Evolutionary conservation across 2,888 invertebrate genomes (phyloP).

Genomic region (Drosophila cognata): DNA sequence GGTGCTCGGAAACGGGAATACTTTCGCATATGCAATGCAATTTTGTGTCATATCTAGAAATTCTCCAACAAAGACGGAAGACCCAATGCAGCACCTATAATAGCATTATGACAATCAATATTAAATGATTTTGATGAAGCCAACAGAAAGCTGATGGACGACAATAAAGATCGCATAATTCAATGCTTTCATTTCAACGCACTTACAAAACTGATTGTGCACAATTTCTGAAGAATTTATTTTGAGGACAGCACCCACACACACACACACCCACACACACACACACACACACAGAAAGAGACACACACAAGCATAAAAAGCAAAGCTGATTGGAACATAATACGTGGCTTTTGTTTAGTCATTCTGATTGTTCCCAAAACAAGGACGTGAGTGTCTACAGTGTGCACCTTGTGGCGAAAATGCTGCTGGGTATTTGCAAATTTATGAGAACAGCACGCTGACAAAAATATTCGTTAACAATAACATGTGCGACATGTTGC

Average conservation of each 20-base stretch:
- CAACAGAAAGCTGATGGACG: neutral
- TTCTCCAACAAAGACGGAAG: neutral
- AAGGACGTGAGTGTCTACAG: neutral
- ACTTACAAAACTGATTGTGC: slow-evolving; percentile 25
- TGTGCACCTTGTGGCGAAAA: slow-evolving; percentile 17
- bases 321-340: slow-evolving; percentile 36
- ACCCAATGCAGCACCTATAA: slow-evolving; percentile 17
- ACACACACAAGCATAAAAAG: slow-evolving; percentile 5
- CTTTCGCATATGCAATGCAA: slow-evolving; percentile 28
- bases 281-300: neutral
- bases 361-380: slow-evolving; percentile 22
- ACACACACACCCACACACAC: slow-evolving; percentile 8
- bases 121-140: slow-evolving; percentile 22
- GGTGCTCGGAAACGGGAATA: neutral
- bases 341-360: slow-evolving; percentile 41
- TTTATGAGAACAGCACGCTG: slow-evolving; percentile 46
- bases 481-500: slow-evolving; percentile 39
- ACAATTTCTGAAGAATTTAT: slow-evolving; percentile 1
- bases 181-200: slow-evolving; percentile 38
- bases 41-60: slow-evolving; percentile 29
- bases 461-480: slow-evolving; percentile 23
- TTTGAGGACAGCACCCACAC: neutral
- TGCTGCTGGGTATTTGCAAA: slow-evolving; percentile 42
- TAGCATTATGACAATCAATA: slow-evolving; percentile 44
- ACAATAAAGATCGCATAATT: slow-evolving; percentile 29